Base-by-base conservation (phyloP, 1,140 invertebrate genomes). In the Babylonia areolata region DNA sequence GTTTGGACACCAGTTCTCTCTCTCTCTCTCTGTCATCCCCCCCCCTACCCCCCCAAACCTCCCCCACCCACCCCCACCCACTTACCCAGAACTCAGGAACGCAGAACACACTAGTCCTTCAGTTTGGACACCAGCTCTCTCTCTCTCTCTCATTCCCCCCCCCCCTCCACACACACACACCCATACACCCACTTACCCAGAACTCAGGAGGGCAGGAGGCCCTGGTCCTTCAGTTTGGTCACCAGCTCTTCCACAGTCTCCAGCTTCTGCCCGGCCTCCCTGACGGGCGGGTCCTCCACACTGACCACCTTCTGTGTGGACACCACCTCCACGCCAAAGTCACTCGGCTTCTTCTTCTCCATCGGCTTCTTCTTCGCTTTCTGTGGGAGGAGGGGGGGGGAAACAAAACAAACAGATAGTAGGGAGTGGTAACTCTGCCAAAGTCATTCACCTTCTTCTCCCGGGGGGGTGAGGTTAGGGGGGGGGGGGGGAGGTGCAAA, bases 341-440 rank as follows among this genome's bases (percentile, higher is more conserved):
- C 99, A 89, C 97, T 96, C 0, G 97, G 96, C n/a, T 96, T 97
- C 75, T 98, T 95, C 94, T 99, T 99, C 89, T 97, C 97, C 77
- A 99, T 95, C 2, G 98, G 98, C 95, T 99, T 99, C 95, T 99
- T 99, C 94, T 99, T 99, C 0, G 99, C 99, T 97, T 99, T 99
- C 97, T 97, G 92, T 35, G 82, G 51, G 54, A 37, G 82, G 15
- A 46, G 5, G 15, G 5, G 42, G 42, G 15, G 42, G 15, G 42
- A 46, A 46, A 46, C 5, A 46, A 85, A 51, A 73, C 69, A 79
- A 35, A 35, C 28, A n/a, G n/a, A n/a, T n/a, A n/a, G n/a, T n/a
- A n/a, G n/a, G n/a, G n/a, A n/a, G n/a, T n/a, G n/a, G n/a, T n/a
- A n/a, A n/a, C n/a, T n/a, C n/a, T n/a, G n/a, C n/a, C n/a, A n/a